Conservation (phyloP, 2,797 vertebrate species). For the Natrix natrix region DNA sequence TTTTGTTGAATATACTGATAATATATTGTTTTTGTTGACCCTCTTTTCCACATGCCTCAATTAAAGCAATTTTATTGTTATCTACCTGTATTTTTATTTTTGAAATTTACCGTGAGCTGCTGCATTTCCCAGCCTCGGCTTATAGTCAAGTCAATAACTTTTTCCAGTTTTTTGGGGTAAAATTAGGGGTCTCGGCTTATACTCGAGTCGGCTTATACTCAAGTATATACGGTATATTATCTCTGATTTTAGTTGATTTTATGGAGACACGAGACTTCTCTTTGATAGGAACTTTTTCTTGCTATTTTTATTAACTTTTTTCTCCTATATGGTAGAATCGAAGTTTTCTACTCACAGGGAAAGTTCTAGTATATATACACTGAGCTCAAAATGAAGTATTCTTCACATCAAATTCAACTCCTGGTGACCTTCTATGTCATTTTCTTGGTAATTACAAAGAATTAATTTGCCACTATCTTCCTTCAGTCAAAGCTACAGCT, state of each 20-base stretch:
- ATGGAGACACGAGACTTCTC: constrained; percentile 57
- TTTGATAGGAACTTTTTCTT: constrained; percentile 54
- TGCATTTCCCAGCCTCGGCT: too few species aligned
- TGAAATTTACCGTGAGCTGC: too few species aligned
- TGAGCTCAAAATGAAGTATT: not conserved
- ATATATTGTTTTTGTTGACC: too few species aligned
- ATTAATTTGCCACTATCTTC: not conserved
- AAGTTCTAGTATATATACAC: constrained; percentile 3
- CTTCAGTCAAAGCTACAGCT: not conserved
- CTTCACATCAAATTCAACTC: not conserved
- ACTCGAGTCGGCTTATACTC: too few species aligned
- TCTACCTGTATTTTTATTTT: too few species aligned
- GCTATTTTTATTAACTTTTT: constrained; percentile 66
- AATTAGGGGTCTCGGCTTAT: too few species aligned
- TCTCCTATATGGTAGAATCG: constrained; percentile 34
- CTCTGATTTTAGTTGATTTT: constrained; percentile 56
- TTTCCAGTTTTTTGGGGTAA: too few species aligned
- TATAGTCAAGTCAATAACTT: too few species aligned
- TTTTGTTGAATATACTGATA: too few species aligned
- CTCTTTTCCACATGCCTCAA: too few species aligned
- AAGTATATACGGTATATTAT: too few species aligned
- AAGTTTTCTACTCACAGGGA: constrained; percentile 6
- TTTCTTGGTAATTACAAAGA: not conserved
- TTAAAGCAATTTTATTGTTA: too few species aligned
- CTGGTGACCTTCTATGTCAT: not conserved